Percentiles rank a stretch among this genome's conserved stretches.
These are phyloP conservation scores for Mythimna impura DNA, from an alignment of 2,888 invertebrate species.

Conservation along the genomic window DNA sequence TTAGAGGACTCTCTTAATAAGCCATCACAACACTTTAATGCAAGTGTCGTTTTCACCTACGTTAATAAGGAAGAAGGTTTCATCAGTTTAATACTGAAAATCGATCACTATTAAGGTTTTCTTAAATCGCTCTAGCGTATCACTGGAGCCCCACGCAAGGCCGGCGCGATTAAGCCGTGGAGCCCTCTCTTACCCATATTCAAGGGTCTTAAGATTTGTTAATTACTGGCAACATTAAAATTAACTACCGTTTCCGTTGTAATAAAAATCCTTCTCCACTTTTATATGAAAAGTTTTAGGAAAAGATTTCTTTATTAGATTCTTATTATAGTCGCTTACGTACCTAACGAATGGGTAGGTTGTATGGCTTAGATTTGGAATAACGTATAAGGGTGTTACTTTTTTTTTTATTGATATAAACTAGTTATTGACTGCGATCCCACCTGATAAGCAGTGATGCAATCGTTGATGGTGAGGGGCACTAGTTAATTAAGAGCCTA, in stretches of 20 bases:
- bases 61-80: no score
- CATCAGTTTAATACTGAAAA: no score
- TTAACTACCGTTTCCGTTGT: slow-evolving; percentile 82
- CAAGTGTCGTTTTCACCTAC: no score
- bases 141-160: slow-evolving; percentile 46
- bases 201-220: slow-evolving; percentile 87
- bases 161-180: slow-evolving; percentile 78
- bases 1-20: no score
- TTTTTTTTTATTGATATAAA: no score
- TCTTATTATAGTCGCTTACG: slow-evolving; percentile 46
- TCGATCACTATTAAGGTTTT: background rate
- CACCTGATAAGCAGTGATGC: no score
- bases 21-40: no score
- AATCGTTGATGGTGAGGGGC: no score
- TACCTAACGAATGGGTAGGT: slow-evolving; percentile 8
- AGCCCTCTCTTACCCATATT: slow-evolving; percentile 80
- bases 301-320: slow-evolving; percentile 63
- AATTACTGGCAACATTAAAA: slow-evolving; percentile 88
- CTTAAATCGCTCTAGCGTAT: slow-evolving; percentile 57
- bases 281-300: slow-evolving; percentile 67
- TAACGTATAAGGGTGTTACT: background rate
- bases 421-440: no score
- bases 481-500: no score
- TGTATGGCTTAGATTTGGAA: slow-evolving; percentile 9
- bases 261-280: slow-evolving; percentile 76